Evolutionary conservation across 2,797 vertebrate species (phyloP).

Genomic region (Pipistrellus kuhlii): DNA sequence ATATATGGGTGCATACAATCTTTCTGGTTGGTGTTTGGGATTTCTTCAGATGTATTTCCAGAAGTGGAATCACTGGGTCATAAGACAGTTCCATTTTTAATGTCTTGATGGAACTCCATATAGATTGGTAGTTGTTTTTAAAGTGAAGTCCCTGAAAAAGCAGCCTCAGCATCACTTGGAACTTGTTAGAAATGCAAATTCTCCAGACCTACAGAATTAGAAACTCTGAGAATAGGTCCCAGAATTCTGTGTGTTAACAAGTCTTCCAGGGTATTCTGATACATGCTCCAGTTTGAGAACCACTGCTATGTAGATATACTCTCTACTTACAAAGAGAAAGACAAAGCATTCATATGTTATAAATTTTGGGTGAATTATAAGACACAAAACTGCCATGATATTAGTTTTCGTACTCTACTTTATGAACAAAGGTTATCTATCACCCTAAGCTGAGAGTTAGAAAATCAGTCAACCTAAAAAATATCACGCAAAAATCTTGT

Average conservation of each 20-base stretch:
- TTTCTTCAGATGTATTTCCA: neutral
- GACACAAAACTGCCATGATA: neutral
- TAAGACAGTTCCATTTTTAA: neutral
- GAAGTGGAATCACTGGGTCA: neutral
- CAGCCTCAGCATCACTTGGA: neutral
- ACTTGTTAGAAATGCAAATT: slow-evolving; percentile 45
- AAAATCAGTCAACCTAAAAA: slow-evolving; percentile 23
- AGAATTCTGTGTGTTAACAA: neutral
- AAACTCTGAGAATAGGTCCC: neutral
- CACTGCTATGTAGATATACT: neutral
- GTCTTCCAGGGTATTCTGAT: neutral
- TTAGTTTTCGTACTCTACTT: slow-evolving; percentile 10
- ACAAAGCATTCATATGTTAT: neutral
- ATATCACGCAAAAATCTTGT: neutral
- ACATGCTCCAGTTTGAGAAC: neutral
- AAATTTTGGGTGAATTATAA: slow-evolving; percentile 28
- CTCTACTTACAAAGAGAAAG: slow-evolving; percentile 28
- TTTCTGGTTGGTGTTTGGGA: neutral
- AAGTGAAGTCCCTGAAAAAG: slow-evolving; percentile 18
- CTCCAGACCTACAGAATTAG: neutral
- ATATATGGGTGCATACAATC: neutral
- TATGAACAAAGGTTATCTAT: slow-evolving; percentile 11
- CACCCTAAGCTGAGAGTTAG: slow-evolving; percentile 16
- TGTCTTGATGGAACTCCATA: neutral
- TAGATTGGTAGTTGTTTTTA: slow-evolving; percentile 23